Evolutionary conservation across 2,113 vertebrate genomes (phyloP).

Genomic region (Esox niger): DNA sequence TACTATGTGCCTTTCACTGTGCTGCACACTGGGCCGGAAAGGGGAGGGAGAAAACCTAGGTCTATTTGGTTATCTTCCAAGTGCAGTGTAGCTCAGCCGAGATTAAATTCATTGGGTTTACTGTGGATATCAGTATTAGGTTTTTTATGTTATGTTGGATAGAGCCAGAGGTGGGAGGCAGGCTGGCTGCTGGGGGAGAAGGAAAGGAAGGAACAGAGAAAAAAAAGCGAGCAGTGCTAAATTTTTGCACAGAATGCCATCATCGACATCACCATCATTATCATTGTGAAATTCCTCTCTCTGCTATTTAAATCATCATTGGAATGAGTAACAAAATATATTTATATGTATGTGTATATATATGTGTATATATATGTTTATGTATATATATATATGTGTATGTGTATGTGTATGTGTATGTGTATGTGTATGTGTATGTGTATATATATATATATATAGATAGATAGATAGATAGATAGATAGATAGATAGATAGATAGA

Average conservation of each 20-base stretch:
- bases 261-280: constrained; percentile 27
- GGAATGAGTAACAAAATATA: constrained; percentile 36
- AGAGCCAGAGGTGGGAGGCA: constrained; percentile 7
- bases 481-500: no score
- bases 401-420: no score
- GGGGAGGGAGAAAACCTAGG: constrained; percentile 66
- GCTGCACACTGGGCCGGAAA: constrained; percentile 29
- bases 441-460: no score
- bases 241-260: constrained; percentile 46
- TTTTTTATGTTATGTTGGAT: constrained; percentile 22
- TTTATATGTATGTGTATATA: no score
- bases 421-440: no score
- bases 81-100: constrained; percentile 69
- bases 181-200: background rate
- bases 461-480: no score
- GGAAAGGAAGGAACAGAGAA: background rate
- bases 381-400: no score
- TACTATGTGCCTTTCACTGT: constrained; percentile 45
- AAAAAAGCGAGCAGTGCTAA: constrained; percentile 32
- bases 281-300: constrained; percentile 42
- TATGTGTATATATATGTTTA: no score
- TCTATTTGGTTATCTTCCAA: constrained; percentile 78
- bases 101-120: constrained; percentile 72
- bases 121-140: constrained; percentile 58
- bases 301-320: constrained; percentile 60